Percentiles rank a stretch among this genome's conserved stretches.
phyloP scores from a whole-genome alignment of 2,888 invertebrate genomes.

The Chloroclysta siterata region DNA sequence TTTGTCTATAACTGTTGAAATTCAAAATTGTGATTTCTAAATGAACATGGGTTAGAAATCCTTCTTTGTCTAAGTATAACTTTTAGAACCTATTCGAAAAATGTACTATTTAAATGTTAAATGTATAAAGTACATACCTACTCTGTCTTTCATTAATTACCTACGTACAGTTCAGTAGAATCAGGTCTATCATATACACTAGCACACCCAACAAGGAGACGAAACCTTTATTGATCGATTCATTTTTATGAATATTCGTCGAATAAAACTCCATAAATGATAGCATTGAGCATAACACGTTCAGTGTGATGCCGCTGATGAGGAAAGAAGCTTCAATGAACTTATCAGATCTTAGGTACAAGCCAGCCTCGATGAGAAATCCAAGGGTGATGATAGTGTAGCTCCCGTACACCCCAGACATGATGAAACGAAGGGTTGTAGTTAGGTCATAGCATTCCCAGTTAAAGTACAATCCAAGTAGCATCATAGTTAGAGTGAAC shows the following conservation, averaged over 20 bases:
- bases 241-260: slow-evolving; percentile 24
- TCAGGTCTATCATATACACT: slow-evolving; percentile 53
- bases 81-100: no score
- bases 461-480: slow-evolving; percentile 51
- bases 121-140: no score
- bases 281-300: slow-evolving; percentile 46
- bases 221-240: slow-evolving; percentile 54
- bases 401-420: slow-evolving; percentile 60
- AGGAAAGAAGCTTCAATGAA: slow-evolving; percentile 52
- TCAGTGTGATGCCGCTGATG: slow-evolving; percentile 47
- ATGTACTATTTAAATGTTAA: no score
- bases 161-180: slow-evolving; percentile 30
- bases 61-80: no score
- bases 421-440: slow-evolving; percentile 50
- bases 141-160: neutral
- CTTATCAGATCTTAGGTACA: slow-evolving; percentile 47
- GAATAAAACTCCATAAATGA: slow-evolving; percentile 50
- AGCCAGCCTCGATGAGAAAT: slow-evolving; percentile 59
- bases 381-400: slow-evolving; percentile 56
- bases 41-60: no score
- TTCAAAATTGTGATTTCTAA: no score
- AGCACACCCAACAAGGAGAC: slow-evolving; percentile 48
- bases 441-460: slow-evolving; percentile 53
- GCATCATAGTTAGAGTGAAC: slow-evolving; percentile 50
- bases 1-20: no score